Conservation (phyloP, 2,113 vertebrate species). For the Indicator indicator region DNA sequence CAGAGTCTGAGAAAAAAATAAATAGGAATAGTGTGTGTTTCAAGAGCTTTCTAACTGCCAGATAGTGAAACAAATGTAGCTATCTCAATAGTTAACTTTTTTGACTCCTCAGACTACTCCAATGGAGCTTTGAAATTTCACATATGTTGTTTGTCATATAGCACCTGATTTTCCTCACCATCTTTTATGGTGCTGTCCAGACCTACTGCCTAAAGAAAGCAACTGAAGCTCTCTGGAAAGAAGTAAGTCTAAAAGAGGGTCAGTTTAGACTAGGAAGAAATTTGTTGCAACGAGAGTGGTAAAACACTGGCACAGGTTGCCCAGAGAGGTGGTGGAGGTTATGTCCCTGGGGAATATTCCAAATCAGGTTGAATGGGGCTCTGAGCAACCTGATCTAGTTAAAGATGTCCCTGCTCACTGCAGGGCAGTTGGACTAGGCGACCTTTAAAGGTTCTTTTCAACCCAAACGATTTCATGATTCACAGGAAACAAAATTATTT, state of each 20-base stretch:
- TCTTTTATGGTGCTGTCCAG: not conserved
- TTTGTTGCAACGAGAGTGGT: no score
- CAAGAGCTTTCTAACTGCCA: not conserved
- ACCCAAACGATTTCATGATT: no score
- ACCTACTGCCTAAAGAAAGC: not conserved
- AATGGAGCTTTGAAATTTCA: not conserved
- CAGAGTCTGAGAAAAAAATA: not conserved
- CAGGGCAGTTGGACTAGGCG: no score
- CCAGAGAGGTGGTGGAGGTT: no score
- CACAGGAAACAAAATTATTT: not conserved
- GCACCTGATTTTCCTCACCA: not conserved
- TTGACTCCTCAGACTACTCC: not conserved
- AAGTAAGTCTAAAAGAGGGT: not conserved
- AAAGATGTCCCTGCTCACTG: no score
- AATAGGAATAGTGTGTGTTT: not conserved
- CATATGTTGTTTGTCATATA: fast-evolving
- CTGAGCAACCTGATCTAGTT: no score
- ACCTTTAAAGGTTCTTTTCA: no score
- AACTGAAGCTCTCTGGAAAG: not conserved
- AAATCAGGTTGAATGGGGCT: no score
- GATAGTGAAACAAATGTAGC: not conserved
- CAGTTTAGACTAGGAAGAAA: no score
- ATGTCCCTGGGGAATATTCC: no score
- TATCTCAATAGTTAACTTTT: not conserved
- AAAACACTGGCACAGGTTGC: no score